These are phyloP conservation scores for Corythornis vintsioides DNA, from an alignment of 2,113 vertebrate genomes.

Conservation along the genomic window DNA sequence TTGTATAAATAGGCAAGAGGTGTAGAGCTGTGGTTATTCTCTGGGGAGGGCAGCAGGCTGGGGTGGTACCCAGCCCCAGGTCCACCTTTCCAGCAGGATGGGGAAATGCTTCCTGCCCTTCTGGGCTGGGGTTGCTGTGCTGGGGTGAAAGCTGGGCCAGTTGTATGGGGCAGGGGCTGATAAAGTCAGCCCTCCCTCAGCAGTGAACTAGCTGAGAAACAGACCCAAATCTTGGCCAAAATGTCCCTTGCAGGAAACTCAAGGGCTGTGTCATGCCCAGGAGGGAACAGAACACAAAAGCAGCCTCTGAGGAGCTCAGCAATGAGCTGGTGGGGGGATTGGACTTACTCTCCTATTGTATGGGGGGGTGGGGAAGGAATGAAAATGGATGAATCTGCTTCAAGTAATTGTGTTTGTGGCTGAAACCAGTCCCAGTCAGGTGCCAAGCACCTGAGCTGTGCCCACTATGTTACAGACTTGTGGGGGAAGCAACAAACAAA, in stretches of 20 bases:
- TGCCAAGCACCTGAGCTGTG: accelerated
- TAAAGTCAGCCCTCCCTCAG: not conserved
- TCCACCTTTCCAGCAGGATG: accelerated
- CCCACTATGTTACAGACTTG: accelerated
- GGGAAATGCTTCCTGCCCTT: accelerated
- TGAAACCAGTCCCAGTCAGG: not conserved
- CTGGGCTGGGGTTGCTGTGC: not conserved
- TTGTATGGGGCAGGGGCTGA: accelerated
- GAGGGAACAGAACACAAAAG: not conserved
- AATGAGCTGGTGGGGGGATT: accelerated
- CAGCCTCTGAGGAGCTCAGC: not conserved
- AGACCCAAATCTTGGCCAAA: no score
- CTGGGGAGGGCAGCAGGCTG: not conserved
- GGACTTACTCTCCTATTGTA: not conserved
- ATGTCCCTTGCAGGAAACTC: not conserved
- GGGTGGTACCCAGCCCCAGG: not conserved
- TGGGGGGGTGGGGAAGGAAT: not conserved
- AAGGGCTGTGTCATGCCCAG: accelerated
- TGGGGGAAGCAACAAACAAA: not conserved
- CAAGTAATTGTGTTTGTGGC: not conserved
- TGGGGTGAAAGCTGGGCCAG: not conserved
- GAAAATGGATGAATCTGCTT: not conserved
- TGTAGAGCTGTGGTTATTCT: slow-evolving; percentile 29
- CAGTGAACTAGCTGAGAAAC: no score
- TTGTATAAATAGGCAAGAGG: slow-evolving; percentile 67